phyloP scores from a whole-genome alignment of 2,888 invertebrate genomes.

The Laspeyria flexula region DNA sequence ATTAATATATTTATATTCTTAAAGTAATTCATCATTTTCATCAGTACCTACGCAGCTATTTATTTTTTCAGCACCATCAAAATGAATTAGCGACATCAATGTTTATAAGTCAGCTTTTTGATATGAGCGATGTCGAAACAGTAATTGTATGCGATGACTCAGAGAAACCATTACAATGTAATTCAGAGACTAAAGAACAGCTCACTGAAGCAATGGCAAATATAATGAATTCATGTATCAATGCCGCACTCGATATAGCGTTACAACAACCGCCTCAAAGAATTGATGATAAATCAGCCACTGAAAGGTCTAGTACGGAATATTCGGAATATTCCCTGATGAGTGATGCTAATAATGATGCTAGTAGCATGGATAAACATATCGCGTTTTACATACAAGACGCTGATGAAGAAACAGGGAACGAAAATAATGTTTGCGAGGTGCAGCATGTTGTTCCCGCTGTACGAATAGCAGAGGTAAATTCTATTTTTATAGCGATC shows the following conservation, averaged over 20 bases:
- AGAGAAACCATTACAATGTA: slow-evolving; percentile 39
- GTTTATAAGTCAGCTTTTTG: slow-evolving; percentile 73
- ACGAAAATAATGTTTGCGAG: slow-evolving; percentile 25
- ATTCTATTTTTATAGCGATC: not conserved
- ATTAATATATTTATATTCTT: too few species aligned
- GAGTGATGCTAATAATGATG: slow-evolving; percentile 52
- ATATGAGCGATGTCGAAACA: slow-evolving; percentile 73
- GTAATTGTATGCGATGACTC: slow-evolving; percentile 49
- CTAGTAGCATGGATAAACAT: slow-evolving; percentile 52
- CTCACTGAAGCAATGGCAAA: slow-evolving; percentile 55
- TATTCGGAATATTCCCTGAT: slow-evolving; percentile 64
- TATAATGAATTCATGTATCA: slow-evolving; percentile 63
- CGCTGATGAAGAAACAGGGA: slow-evolving; percentile 29
- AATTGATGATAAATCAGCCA: slow-evolving; percentile 21
- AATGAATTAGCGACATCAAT: slow-evolving; percentile 63
- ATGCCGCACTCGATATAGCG: slow-evolving; percentile 51
- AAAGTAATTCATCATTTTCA: too few species aligned
- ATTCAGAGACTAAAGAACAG: slow-evolving; percentile 45
- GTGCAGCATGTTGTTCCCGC: slow-evolving; percentile 33
- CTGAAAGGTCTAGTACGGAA: slow-evolving; percentile 43
- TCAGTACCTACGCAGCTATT: too few species aligned
- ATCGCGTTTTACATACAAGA: slow-evolving; percentile 55
- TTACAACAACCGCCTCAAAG: slow-evolving; percentile 39
- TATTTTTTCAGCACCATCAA: slow-evolving; percentile 48
- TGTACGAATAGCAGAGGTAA: slow-evolving; percentile 43